Evolutionary conservation across 2,888 invertebrate genomes (phyloP).

Genomic region (Euzetes globulus): DNA sequence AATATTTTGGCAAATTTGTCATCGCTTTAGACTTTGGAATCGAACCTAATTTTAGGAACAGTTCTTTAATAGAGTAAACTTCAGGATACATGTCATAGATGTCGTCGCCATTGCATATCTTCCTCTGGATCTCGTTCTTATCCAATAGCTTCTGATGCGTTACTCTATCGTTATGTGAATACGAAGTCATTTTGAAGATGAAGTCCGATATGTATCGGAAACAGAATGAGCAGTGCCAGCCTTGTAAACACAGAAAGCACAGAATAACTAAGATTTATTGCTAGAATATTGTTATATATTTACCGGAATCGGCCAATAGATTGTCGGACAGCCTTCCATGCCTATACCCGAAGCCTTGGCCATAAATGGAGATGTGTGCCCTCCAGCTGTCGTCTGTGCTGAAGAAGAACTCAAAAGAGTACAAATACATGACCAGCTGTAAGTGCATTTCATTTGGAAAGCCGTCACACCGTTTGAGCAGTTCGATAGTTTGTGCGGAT

Average conservation of each 20-base stretch:
- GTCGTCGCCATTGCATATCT: conserved; percentile 27
- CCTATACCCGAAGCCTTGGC: neutral
- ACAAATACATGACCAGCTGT: conserved; percentile 28
- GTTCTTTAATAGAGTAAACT: conserved; percentile 27
- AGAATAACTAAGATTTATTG: neutral
- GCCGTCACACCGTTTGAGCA: conserved; percentile 17
- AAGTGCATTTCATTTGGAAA: conserved; percentile 31
- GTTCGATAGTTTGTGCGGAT: neutral
- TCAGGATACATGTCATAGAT: conserved; percentile 35
- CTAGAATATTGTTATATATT: neutral
- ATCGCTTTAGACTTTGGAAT: conserved; percentile 24
- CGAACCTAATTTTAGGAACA: conserved; percentile 10
- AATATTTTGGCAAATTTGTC: conserved; percentile 27
- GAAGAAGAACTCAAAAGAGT: conserved; percentile 33
- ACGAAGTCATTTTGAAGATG: conserved; percentile 34
- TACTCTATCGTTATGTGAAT: conserved; percentile 34
- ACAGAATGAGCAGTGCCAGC: conserved; percentile 33
- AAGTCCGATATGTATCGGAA: conserved; percentile 30
- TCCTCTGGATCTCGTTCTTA: conserved; percentile 27
- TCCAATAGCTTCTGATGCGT: neutral
- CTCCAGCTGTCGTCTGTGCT: conserved; percentile 27
- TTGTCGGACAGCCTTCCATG: conserved; percentile 4
- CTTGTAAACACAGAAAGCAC: neutral
- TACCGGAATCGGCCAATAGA: conserved; percentile 29
- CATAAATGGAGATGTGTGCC: neutral